Conservation (phyloP, 2,797 vertebrate species). For the Myotis myotis region DNA sequence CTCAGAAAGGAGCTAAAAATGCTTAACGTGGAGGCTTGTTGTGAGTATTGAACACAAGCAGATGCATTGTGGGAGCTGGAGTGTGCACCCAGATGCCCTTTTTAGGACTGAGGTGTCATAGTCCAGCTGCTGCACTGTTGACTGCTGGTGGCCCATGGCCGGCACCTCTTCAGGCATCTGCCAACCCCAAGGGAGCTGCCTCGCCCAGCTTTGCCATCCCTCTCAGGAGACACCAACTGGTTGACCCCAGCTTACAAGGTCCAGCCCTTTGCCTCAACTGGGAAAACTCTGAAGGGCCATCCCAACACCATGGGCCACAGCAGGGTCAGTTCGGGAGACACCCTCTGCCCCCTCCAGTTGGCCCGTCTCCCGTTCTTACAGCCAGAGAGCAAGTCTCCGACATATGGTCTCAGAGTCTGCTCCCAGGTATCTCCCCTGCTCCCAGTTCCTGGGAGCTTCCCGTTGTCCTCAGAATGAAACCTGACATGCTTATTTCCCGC, state of each 20-base stretch:
- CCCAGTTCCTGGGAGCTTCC: not conserved
- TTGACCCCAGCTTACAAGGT: not conserved
- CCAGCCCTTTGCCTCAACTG: not conserved
- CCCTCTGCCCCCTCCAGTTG: accelerated
- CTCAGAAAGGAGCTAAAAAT: not conserved
- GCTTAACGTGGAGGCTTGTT: not conserved
- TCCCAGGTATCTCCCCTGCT: not conserved
- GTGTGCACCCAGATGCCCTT: not conserved
- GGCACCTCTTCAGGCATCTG: accelerated
- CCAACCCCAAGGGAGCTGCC: too few species aligned
- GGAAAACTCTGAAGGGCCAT: not conserved
- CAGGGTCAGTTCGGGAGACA: accelerated
- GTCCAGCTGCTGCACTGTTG: not conserved
- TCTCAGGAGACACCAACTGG: not conserved
- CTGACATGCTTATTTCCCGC: not conserved
- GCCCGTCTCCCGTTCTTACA: not conserved
- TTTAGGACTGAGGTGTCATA: not conserved
- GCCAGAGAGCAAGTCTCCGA: not conserved
- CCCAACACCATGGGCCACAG: not conserved
- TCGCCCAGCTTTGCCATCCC: not conserved
- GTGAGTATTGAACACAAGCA: not conserved
- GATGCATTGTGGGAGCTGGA: not conserved
- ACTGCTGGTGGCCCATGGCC: not conserved
- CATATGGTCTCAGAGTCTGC: accelerated
- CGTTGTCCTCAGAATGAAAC: not conserved